Base-by-base conservation (phyloP, 2,888 invertebrate species). In the Deilephila porcellus region DNA sequence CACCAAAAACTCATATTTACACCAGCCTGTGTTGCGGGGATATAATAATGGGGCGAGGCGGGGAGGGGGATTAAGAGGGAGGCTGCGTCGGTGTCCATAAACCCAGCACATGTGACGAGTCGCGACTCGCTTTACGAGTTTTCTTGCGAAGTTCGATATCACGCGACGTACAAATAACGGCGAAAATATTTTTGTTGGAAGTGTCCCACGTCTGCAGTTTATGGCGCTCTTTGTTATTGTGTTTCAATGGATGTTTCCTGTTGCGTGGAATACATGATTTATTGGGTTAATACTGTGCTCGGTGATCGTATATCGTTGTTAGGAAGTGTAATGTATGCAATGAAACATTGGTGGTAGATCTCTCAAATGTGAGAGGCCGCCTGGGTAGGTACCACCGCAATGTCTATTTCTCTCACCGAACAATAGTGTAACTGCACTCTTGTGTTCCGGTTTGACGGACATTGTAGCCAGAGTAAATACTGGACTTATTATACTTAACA, bases 121-220 rank as follows among this genome's bases (percentile, higher is more conserved):
- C 32, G 32, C 62, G 6, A 62, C 62, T 62, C 62, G 62, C 19
- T 62, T 62, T 62, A 62, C 62, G 62, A 62, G 32, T 62, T 32
- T 60, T 32, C 19, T 32, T 62, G 29, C 62, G 4, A 62, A 62
- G 32, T 62, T 62, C 19, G 62, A 32, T 32, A 19, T 14, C 32
- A 62, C 62, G 32, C 62, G 19, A 62, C 62, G 32, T 19, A n/a
- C 19, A 56, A 56, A n/a, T 56, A 56, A 56, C 29, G 32, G 6
- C 0, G 32, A 14, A 6, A 19, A 34, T 62, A 60, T 60, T 29
- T 29, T 29, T 17, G 56, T n/a, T n/a, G 56, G 56, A 56, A 45
- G n/a, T 6, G 19, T 56, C n/a, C 19, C 56, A 17, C 56, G 56
- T n/a, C 19, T 56, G 56, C 56, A 56, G 56, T 56, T 56, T 56